These are phyloP conservation scores for Stomorhina lunata DNA, from an alignment of 2,888 invertebrate genomes.

Conservation along the genomic window DNA sequence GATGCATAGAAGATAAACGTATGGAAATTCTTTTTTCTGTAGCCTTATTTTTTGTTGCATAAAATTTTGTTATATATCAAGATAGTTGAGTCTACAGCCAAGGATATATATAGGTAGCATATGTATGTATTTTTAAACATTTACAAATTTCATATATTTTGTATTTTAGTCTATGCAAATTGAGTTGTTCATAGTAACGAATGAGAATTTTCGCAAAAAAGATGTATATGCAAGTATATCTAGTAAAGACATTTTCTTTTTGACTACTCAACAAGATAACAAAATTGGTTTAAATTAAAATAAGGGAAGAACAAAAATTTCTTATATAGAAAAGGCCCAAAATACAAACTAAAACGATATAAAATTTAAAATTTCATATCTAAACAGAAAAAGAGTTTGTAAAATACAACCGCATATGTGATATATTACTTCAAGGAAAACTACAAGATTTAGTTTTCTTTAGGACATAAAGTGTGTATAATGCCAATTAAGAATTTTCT, in stretches of 20 bases:
- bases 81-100: neutral
- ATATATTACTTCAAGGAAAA: too few species aligned
- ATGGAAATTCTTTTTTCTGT: neutral
- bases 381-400: too few species aligned
- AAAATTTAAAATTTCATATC: neutral
- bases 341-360: neutral
- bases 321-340: neutral
- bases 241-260: constrained; percentile 37
- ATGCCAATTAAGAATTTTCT: too few species aligned
- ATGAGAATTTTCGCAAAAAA: neutral
- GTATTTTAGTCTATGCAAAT: constrained; percentile 36
- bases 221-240: neutral
- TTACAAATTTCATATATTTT: neutral
- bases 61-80: neutral
- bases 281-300: constrained; percentile 52
- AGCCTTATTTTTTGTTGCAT: neutral
- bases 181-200: constrained; percentile 40
- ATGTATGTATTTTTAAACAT: neutral
- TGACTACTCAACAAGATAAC: constrained; percentile 57
- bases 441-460: too few species aligned
- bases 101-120: neutral
- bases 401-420: too few species aligned
- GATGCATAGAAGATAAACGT: neutral
- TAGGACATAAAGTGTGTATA: too few species aligned
- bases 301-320: neutral